Evolutionary conservation across 2,888 invertebrate genomes (phyloP).

Genomic region (Sarcophaga caerulescens): DNA sequence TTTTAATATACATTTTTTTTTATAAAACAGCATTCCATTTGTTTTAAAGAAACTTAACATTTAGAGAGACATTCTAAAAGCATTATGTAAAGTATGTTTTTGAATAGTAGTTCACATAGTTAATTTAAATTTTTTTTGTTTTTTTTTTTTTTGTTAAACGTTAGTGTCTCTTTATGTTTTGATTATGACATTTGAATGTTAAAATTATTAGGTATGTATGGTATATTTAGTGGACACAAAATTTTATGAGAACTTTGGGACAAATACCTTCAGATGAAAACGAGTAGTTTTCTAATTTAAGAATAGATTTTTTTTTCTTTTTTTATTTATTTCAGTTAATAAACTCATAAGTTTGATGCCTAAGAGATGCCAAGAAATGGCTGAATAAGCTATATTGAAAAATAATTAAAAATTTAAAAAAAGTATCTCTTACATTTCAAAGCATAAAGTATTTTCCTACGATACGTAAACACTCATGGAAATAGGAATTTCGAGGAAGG

Average conservation of each 20-base stretch:
- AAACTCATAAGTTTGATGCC: too few relatives aligned
- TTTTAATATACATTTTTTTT: conserved; percentile 25
- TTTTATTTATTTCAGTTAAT: too few relatives aligned
- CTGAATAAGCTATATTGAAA: too few relatives aligned
- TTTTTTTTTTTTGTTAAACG: conserved; percentile 31
- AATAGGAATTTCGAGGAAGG: too few relatives aligned
- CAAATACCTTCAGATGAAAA: too few relatives aligned
- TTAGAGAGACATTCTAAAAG: conserved; percentile 62
- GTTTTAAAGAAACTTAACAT: conserved; percentile 64
- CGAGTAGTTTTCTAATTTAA: too few relatives aligned
- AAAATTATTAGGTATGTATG: background rate
- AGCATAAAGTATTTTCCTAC: too few relatives aligned
- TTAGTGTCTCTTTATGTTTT: conserved; percentile 40
- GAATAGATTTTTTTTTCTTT: too few relatives aligned
- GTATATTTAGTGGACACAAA: background rate
- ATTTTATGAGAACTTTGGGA: background rate
- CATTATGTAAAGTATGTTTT: conserved; percentile 33
- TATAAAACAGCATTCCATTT: conserved; percentile 64
- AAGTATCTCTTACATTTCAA: too few relatives aligned
- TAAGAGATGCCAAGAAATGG: too few relatives aligned
- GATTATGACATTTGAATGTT: conserved; percentile 4
- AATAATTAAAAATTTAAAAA: too few relatives aligned
- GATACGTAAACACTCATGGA: too few relatives aligned
- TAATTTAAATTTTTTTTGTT: background rate
- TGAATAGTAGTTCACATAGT: background rate